A percentile compares a stretch with the other conserved stretches of the same genome.
Conservation (phyloP, 2,797 vertebrate species). For the Nannoperca obscura region DNA sequence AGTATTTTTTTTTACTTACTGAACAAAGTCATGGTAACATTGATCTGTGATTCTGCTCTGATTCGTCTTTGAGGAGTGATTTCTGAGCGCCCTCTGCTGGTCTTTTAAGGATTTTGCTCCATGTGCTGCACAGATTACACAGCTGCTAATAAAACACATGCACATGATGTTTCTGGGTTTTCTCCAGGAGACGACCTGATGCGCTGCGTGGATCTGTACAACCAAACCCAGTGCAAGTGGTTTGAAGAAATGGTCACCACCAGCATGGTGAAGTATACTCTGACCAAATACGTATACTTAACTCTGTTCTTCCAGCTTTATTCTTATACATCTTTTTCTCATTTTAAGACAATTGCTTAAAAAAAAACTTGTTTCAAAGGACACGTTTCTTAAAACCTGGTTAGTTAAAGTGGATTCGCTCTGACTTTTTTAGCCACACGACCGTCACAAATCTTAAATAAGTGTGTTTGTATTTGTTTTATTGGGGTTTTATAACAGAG, state of each 20-base stretch:
- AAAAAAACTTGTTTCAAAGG: not conserved
- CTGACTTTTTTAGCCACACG: not conserved
- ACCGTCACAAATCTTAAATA: not conserved
- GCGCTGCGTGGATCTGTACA: conserved; percentile 98
- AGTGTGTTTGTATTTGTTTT: not conserved
- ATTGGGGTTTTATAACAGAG: not conserved
- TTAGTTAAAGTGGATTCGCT: not conserved
- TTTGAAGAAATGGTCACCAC: conserved; percentile 99
- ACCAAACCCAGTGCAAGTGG: conserved; percentile 98
- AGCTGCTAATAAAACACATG: too few relatives aligned
- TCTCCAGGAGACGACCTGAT: conserved; percentile 94
- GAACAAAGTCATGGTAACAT: not conserved
- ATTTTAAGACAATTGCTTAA: too few relatives aligned
- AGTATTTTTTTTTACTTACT: not conserved
- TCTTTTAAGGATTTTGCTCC: not conserved
- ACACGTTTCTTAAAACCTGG: not conserved
- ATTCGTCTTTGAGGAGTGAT: not conserved
- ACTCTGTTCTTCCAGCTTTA: not conserved
- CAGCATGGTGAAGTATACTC: conserved; percentile 83
- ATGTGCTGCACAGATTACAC: not conserved
- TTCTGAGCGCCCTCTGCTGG: conserved; percentile 68
- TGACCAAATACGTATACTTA: too few relatives aligned
- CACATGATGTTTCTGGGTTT: not conserved
- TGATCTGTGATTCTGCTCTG: not conserved
- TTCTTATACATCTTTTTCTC: too few relatives aligned